Evolutionary conservation across 92 coral and sea anemone species (phyloP).

Genomic region (Micromussa lordhowensis): DNA sequence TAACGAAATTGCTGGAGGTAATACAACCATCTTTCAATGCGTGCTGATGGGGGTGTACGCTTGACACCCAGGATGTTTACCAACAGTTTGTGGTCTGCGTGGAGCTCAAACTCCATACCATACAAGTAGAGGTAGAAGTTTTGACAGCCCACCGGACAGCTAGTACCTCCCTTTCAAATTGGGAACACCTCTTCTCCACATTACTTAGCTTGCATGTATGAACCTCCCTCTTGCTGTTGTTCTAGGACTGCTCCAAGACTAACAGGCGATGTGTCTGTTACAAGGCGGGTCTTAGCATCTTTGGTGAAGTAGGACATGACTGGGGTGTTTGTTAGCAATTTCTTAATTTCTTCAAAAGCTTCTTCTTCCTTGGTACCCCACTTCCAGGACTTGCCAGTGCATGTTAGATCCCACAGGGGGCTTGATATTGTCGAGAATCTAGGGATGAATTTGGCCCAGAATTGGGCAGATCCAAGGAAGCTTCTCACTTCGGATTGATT

Average conservation of each 20-base stretch:
- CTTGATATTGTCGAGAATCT: conserved; percentile 65
- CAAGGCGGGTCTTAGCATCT: too few species aligned
- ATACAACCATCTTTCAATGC: conserved; percentile 68
- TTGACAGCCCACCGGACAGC: conserved; percentile 67
- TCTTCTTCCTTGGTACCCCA: conserved; percentile 19
- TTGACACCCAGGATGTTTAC: conserved; percentile 30
- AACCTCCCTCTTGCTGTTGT: conserved; percentile 64
- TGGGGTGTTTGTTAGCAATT: conserved; percentile 44
- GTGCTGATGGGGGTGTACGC: conserved; percentile 53
- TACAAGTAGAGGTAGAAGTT: conserved; percentile 43
- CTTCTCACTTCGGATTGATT: conserved; percentile 56
- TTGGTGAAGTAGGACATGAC: conserved; percentile 69
- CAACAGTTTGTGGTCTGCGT: conserved; percentile 62
- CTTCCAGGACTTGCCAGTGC: background rate
- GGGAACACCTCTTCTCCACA: conserved; percentile 71
- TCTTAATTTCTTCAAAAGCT: conserved; percentile 41
- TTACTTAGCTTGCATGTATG: background rate
- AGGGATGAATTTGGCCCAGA: conserved; percentile 68
- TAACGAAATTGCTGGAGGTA: conserved; percentile 68
- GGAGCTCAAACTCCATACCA: conserved; percentile 49
- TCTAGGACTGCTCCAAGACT: conserved; percentile 74
- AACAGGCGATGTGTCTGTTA: too few species aligned
- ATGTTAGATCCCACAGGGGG: conserved; percentile 65
- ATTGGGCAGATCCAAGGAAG: conserved; percentile 62
- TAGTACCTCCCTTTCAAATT: conserved; percentile 69